Evolutionary conservation across 2,888 invertebrate genomes (phyloP), one percentile per base, ranked within the genome.

Genomic region (Bhutanitis thaidina): DNA sequence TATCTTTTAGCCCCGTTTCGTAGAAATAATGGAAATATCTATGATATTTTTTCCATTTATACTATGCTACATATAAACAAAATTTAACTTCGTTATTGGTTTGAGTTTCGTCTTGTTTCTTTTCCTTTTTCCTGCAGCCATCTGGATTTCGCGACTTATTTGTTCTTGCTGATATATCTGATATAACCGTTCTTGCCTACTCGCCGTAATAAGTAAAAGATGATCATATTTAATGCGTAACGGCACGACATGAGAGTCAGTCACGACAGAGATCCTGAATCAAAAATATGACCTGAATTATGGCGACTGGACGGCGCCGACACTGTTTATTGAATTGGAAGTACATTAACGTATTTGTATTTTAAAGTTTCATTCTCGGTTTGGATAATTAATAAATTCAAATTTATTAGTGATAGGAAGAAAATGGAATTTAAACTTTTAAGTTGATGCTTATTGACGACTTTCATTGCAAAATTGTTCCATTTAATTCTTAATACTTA

Each of bases 201-300:
- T 13, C 37, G 34, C 32, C 12, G 52, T 34, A 52, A 43, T 52
- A 52, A 52, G 34, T 52, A 52, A 47, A 43, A 48, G 52, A 52
- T 47, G 43, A 52, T 47, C 37, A 47, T 48, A 52, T 52, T 52
- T 52, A 52, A 52, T 52, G 47, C 39, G 39, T 20, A 52, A 38
- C 43, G 55, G 55, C 57, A 57, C 50, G 55, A 55, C 44, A 52
- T 60, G 64, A 65, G 57, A 66, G 62, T 62, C 63, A 61, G 68
- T 69, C 74, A 73, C 66, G 71, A 72, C 70, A 69, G 73, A 75
- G 74, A 75, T 78, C 71, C 74, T 77, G 80, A 77, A 76, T 81
- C 77, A 76, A 70, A 76, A 77, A 73, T 74, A 73, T 75, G 73
- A 69, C 72, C 75, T 75, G 73, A 75, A 78, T 77, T 70, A 67